Evolutionary conservation across 2,113 vertebrate genomes (phyloP).

Genomic region (Pteruthius melanotis): DNA sequence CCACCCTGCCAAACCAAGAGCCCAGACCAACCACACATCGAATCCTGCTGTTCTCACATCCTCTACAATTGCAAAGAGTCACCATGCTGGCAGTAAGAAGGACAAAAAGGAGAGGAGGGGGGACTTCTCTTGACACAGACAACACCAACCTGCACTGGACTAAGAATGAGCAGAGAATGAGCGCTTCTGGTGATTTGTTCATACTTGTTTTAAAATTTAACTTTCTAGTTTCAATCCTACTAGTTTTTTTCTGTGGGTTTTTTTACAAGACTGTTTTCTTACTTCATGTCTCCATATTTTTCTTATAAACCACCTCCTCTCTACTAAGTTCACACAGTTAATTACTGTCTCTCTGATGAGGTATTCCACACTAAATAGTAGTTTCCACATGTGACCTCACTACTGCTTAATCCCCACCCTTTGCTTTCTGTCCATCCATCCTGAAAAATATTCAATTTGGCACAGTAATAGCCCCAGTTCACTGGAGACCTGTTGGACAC

Average conservation of each 20-base stretch:
- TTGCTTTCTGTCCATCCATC: not conserved
- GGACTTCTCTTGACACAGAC: not conserved
- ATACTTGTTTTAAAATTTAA: not conserved
- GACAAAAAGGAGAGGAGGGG: rapidly evolving
- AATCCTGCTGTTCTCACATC: not conserved
- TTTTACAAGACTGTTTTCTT: not conserved
- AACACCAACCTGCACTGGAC: not conserved
- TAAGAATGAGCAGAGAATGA: not conserved
- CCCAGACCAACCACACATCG: not conserved
- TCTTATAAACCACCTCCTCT: not conserved
- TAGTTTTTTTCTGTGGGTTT: not conserved
- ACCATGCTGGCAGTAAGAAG: not conserved
- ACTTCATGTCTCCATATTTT: not conserved
- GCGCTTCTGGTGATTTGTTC: not conserved
- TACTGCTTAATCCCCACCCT: not conserved
- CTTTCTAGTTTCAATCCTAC: not conserved
- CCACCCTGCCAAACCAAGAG: too few species aligned
- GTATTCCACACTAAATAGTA: not conserved
- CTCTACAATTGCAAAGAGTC: not conserved
- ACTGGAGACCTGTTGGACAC: not conserved
- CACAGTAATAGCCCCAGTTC: not conserved
- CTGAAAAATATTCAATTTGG: not conserved
- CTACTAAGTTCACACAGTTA: not conserved
- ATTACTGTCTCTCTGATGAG: not conserved
- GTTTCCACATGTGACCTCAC: not conserved